These are phyloP conservation scores for Zeugodacus cucurbitae DNA, from an alignment of 1,140 invertebrate species.

Conservation along the genomic window DNA sequence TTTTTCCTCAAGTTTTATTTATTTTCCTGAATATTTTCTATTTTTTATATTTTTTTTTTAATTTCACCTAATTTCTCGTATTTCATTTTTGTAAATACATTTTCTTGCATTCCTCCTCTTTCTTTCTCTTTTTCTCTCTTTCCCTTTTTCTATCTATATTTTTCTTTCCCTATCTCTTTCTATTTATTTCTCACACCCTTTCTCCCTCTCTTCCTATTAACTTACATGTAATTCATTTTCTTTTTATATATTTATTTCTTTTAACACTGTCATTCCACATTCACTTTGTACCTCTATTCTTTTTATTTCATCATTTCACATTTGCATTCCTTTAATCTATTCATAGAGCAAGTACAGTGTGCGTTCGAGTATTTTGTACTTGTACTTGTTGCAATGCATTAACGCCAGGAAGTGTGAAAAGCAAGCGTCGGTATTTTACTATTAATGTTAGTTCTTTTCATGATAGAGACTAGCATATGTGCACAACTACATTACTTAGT, in stretches of 20 bases:
- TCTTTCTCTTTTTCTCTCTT: no score
- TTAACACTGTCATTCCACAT: not conserved
- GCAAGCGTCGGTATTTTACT: not conserved
- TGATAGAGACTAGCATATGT: not conserved
- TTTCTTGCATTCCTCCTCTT: no score
- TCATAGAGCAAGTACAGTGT: not conserved
- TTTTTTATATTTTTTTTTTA: not conserved
- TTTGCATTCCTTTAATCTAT: conserved; percentile 3
- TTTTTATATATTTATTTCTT: not conserved
- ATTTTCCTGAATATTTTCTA: not conserved
- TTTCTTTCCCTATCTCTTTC: not conserved
- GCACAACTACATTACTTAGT: no score
- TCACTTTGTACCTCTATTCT: not conserved
- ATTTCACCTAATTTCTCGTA: no score
- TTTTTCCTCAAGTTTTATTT: not conserved
- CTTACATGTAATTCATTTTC: not conserved
- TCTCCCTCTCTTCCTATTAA: not conserved
- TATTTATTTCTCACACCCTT: not conserved
- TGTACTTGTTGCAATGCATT: not conserved
- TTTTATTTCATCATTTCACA: not conserved
- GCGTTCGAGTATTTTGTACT: not conserved
- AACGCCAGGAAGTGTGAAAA: conserved; percentile 14
- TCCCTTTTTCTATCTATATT: not conserved
- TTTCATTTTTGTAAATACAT: no score
- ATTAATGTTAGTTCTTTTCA: not conserved